phyloP scores from a whole-genome alignment of 2,797 vertebrate genomes.

The Garrulus glandarius region DNA sequence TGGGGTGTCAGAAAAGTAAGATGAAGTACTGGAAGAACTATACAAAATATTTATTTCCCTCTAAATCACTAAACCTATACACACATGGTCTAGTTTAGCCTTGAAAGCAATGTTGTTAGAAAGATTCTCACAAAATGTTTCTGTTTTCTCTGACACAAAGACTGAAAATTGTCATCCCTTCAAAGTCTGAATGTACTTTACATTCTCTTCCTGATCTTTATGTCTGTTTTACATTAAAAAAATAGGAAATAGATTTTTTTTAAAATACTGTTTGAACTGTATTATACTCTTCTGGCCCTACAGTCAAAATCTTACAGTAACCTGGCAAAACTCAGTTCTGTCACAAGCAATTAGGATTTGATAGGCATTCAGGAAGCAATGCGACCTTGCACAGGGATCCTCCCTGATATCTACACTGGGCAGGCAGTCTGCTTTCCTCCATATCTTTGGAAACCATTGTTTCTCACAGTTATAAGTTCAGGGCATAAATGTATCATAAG shows the following conservation, averaged over 20 bases:
- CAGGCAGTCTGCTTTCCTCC: neutral
- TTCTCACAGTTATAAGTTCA: neutral
- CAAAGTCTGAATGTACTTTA: neutral
- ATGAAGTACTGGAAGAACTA: neutral
- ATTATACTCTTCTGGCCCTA: neutral
- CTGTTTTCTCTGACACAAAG: neutral
- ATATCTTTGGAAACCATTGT: neutral
- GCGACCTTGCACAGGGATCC: neutral
- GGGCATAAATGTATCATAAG: neutral
- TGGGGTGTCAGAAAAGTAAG: neutral
- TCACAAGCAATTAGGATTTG: constrained; percentile 1
- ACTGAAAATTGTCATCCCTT: neutral
- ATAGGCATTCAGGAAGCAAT: neutral
- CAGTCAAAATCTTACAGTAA: constrained; percentile 13
- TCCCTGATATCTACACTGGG: neutral
- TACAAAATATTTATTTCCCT: neutral
- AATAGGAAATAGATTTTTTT: neutral
- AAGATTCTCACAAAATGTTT: neutral
- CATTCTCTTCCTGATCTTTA: neutral
- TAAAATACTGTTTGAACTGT: neutral
- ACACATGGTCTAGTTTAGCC: neutral
- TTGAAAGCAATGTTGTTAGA: neutral
- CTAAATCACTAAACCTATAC: neutral
- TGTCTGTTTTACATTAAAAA: neutral
- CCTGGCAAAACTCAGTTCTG: constrained; percentile 25